phyloP scores from a whole-genome alignment of 2,797 vertebrate genomes.

The Melopsittacus undulatus region DNA sequence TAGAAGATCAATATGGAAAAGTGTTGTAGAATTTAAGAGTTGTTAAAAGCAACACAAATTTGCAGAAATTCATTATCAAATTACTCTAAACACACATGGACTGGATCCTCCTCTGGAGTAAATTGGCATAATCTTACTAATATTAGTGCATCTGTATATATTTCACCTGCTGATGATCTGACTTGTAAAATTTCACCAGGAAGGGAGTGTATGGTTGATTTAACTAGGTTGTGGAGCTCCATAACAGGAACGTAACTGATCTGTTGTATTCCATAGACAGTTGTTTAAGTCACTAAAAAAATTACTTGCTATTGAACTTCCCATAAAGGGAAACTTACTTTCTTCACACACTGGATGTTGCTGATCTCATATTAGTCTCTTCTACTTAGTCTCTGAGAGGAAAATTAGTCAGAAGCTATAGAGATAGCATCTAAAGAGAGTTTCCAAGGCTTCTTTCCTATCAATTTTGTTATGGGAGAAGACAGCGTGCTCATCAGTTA shows the following conservation, averaged over 20 bases:
- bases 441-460: not conserved
- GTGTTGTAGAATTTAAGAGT: not conserved
- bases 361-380: not conserved
- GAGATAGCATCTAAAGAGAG: not conserved
- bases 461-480: not conserved
- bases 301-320: constrained; percentile 42
- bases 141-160: fast-evolving
- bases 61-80: not conserved
- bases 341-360: not conserved
- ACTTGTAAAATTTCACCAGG: not conserved
- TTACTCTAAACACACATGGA: not conserved
- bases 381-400: not conserved
- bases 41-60: not conserved
- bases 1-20: not conserved
- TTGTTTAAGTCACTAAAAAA: constrained; percentile 35
- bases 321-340: constrained; percentile 12
- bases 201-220: not conserved
- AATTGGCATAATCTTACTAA: not conserved
- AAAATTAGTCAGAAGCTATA: constrained; percentile 1
- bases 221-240: not conserved
- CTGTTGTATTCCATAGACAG: not conserved
- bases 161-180: not conserved
- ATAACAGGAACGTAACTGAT: not conserved
- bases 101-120: not conserved
- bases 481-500: not conserved